Base-by-base conservation (phyloP, 1,140 invertebrate species). In the Aphidius ervi region DNA sequence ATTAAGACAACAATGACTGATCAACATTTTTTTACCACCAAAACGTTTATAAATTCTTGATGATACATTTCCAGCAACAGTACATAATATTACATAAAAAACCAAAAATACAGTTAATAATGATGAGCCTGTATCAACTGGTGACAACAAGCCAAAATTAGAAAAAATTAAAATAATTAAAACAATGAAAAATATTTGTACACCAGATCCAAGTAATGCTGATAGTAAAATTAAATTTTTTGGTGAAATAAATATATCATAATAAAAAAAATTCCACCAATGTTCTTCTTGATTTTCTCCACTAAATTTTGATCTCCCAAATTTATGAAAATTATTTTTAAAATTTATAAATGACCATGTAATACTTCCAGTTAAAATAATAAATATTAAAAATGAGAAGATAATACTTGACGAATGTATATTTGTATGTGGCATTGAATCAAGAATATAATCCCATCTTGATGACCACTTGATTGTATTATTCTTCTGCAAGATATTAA, bases 281-380 rank as follows among this genome's bases (percentile, higher is more conserved):
- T 98, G 99, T 77, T 99, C 96, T 81, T 99, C 97, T 82, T 97
- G 87, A 9, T 95, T 95, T 83, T 99, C 97, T 82, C 99, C 97
- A 7, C 92, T 92, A 67, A 89, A 92, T 73, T 94, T 92, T 1
- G 16, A 16, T 16, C 16, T 16, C 16, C 16, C 16, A 16, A 16
- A 16, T 16, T 16, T 16, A 16, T 16, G 16, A 16, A 16, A 16
- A 16, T 16, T 16, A 31, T 4, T 31, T 31, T 31, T 31, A 31
- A 31, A 31, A 31, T 3, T 31, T 3, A 31, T 31, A 31, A 31
- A 31, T 31, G 4, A 31, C 23, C 23, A 16, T 16, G 16, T 16
- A 16, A 16, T 16, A 16, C 99, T 99, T 67, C 97, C 97, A 68
- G 95, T 96, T 5, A 94, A 78, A 73, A 95, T 94, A 4, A 94